These are phyloP conservation scores for Lepidurus apus DNA, from an alignment of 1,140 invertebrate genomes.

Conservation along the genomic window DNA sequence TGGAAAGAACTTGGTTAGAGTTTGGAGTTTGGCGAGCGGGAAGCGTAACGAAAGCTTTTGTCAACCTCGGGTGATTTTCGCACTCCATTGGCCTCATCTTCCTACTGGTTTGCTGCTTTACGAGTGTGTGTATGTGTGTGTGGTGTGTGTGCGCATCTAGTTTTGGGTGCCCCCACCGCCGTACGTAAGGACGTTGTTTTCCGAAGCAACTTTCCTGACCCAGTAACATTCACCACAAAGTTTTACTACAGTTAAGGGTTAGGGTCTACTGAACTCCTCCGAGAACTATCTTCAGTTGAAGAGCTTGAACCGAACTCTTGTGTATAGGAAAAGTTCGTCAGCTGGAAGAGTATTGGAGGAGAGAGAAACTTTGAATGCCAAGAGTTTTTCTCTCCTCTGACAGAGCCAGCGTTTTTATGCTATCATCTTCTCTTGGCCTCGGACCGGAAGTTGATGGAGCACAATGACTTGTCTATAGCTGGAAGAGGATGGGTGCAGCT, in stretches of 20 bases:
- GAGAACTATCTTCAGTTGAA: background rate
- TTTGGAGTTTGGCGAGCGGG: background rate
- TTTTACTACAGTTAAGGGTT: background rate
- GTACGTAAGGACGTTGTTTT: background rate
- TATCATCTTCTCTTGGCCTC: constrained; percentile 18
- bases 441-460: constrained; percentile 20
- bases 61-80: constrained; percentile 12
- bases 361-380: background rate
- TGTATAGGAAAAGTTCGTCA: background rate
- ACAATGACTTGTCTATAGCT: constrained; percentile 19
- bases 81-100: constrained; percentile 9
- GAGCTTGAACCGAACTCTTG: background rate
- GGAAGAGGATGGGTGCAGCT: background rate
- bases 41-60: constrained; percentile 13
- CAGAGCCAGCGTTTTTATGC: background rate
- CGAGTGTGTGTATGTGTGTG: too few species aligned
- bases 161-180: background rate
- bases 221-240: background rate
- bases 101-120: background rate
- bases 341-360: background rate
- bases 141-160: background rate
- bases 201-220: background rate
- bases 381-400: background rate
- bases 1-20: too few species aligned
- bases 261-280: background rate